These are phyloP conservation scores for Plumapathes pennacea DNA, from an alignment of 92 coral and sea anemone genomes.

Conservation along the genomic window DNA sequence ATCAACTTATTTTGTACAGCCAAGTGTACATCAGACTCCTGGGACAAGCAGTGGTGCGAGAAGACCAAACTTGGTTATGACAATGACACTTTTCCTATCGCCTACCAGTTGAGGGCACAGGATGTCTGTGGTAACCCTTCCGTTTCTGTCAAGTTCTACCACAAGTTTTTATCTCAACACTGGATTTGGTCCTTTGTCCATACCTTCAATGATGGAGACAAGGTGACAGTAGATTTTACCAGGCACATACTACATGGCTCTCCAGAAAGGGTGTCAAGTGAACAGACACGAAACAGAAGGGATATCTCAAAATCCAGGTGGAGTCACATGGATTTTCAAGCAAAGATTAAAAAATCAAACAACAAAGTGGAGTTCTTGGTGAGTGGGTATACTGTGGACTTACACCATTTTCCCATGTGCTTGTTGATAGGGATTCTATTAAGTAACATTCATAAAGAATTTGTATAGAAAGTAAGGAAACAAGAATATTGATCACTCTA, in stretches of 20 bases:
- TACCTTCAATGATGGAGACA: slow-evolving; percentile 32
- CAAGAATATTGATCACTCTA: too few species aligned
- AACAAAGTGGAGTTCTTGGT: slow-evolving; percentile 46
- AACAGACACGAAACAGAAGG: slow-evolving; percentile 3
- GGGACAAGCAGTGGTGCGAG: slow-evolving; percentile 71
- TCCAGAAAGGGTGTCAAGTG: neutral
- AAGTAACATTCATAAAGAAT: too few species aligned
- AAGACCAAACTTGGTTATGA: slow-evolving; percentile 42
- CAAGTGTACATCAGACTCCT: slow-evolving; percentile 26
- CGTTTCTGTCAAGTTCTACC: slow-evolving; percentile 49
- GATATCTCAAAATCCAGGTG: slow-evolving; percentile 16
- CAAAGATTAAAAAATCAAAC: slow-evolving; percentile 27
- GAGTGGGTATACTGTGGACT: neutral
- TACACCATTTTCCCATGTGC: too few species aligned
- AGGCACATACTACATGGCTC: slow-evolving; percentile 17
- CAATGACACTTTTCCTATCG: slow-evolving; percentile 37
- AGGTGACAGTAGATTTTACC: slow-evolving; percentile 19
- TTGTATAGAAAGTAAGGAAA: too few species aligned
- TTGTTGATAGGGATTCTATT: too few species aligned
- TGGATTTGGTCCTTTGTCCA: slow-evolving; percentile 46
- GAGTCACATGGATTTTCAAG: slow-evolving; percentile 43
- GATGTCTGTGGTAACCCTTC: slow-evolving; percentile 29
- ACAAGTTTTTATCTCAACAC: slow-evolving; percentile 6
- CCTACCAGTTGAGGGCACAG: slow-evolving; percentile 43
- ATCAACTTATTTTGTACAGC: slow-evolving; percentile 15